phyloP scores from a whole-genome alignment of 1,140 invertebrate species.

The Bilobella aurantiaca region DNA sequence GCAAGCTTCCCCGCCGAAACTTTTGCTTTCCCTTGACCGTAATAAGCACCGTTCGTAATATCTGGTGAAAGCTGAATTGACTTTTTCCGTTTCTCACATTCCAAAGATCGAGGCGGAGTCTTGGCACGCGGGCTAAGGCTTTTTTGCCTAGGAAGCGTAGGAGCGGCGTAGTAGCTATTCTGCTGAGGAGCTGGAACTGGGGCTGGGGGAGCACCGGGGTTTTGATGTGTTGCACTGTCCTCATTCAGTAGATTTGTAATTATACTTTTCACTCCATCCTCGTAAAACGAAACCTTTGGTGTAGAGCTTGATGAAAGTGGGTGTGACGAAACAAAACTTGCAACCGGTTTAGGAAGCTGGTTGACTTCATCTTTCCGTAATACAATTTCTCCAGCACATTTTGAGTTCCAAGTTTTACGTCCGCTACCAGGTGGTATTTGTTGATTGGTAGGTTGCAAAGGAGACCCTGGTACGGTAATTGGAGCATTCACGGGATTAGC shows the following conservation, averaged over 20 bases:
- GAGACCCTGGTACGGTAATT: neutral
- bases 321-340: neutral
- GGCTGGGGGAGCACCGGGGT: conserved; percentile 18
- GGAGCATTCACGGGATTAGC: conserved; percentile 37
- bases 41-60: conserved; percentile 11
- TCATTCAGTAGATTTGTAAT: conserved; percentile 82
- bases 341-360: neutral
- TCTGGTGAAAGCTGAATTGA: conserved; percentile 29
- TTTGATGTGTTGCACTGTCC: conserved; percentile 43
- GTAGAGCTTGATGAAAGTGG: conserved; percentile 16
- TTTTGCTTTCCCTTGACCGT: neutral
- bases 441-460: neutral
- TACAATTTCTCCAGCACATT: neutral
- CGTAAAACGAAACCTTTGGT: conserved; percentile 62
- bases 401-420: conserved; percentile 5
- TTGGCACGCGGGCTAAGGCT: conserved; percentile 20
- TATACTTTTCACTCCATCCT: conserved; percentile 82
- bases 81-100: conserved; percentile 20
- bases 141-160: conserved; percentile 7
- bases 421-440: neutral
- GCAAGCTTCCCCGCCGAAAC: conserved; percentile 24
- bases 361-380: neutral
- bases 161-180: conserved; percentile 5
- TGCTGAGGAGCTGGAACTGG: neutral
- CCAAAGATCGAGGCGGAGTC: neutral